A percentile compares a stretch with the other conserved stretches of the same genome.
Evolutionary conservation across 2,888 invertebrate species (phyloP).

Genomic region (Drosophila borealis): DNA sequence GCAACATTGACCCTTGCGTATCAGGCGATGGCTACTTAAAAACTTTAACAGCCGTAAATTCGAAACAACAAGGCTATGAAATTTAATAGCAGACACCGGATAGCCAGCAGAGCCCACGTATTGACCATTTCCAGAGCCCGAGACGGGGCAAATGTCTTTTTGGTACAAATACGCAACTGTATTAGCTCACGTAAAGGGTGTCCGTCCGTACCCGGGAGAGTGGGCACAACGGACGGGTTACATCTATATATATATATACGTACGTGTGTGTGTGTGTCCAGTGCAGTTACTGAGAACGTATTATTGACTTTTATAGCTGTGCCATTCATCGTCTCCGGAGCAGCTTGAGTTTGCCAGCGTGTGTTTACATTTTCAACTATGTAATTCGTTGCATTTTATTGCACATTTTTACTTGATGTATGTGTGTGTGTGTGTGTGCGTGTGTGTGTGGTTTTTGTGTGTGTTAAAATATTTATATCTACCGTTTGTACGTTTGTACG

Average conservation of each 20-base stretch:
- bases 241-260: too few species aligned
- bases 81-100: constrained; percentile 66
- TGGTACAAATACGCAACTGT: constrained; percentile 72
- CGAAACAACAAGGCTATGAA: constrained; percentile 71
- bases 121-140: constrained; percentile 45
- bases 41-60: constrained; percentile 76
- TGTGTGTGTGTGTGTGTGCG: constrained; percentile 34
- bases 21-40: constrained; percentile 57
- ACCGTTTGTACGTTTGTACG: constrained; percentile 35
- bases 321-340: constrained; percentile 39
- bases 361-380: constrained; percentile 80
- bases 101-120: constrained; percentile 41
- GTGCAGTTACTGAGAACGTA: constrained; percentile 48
- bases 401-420: constrained; percentile 53
- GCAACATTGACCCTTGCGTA: not conserved
- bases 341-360: constrained; percentile 42
- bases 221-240: not conserved
- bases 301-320: constrained; percentile 75
- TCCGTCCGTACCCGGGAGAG: constrained; percentile 4
- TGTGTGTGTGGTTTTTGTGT: not conserved
- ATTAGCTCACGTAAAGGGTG: constrained; percentile 72
- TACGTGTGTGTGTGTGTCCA: constrained; percentile 9
- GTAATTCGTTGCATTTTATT: constrained; percentile 79
- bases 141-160: constrained; percentile 19
- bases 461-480: constrained; percentile 71